Evolutionary conservation across 2,113 vertebrate genomes (phyloP).

Genomic region (Plecotus auritus): DNA sequence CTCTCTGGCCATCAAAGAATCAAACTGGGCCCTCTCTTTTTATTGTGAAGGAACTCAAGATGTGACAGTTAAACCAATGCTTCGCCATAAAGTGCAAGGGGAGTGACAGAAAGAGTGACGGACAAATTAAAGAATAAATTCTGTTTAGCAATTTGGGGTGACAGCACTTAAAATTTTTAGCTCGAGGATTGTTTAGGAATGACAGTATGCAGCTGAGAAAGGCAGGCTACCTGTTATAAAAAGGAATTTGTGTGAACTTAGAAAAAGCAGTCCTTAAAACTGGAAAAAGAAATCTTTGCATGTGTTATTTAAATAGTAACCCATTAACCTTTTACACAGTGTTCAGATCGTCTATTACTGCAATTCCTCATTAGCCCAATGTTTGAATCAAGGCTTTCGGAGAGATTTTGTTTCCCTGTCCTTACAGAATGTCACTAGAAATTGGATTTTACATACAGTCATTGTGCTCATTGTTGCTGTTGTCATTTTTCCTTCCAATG

Average conservation of each 20-base stretch:
- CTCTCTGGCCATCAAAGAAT: neutral
- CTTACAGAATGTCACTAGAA: neutral
- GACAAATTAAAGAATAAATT: slow-evolving; percentile 80
- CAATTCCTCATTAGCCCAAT: slow-evolving; percentile 59
- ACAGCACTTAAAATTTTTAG: slow-evolving; percentile 82
- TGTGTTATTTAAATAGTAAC: slow-evolving; percentile 71
- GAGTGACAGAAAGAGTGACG: slow-evolving; percentile 80
- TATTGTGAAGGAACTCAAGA: slow-evolving; percentile 60
- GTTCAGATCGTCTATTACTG: slow-evolving; percentile 20
- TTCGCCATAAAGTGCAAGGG: slow-evolving; percentile 73
- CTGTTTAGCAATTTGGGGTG: slow-evolving; percentile 82
- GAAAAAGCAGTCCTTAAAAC: slow-evolving; percentile 63
- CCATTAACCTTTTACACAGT: slow-evolving; percentile 70
- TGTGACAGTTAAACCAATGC: slow-evolving; percentile 75
- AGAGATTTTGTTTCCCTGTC: neutral
- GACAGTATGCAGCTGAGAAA: slow-evolving; percentile 73
- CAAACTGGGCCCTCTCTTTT: slow-evolving; percentile 22
- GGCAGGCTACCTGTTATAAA: slow-evolving; percentile 60
- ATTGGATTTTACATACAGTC: neutral
- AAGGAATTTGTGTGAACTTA: slow-evolving; percentile 72
- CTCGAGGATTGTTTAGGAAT: slow-evolving; percentile 75
- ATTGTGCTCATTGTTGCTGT: neutral
- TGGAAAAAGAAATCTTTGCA: slow-evolving; percentile 10
- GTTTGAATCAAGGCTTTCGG: neutral
- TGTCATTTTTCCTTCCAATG: neutral